A percentile compares a stretch with the other conserved stretches of the same genome.
Conservation (phyloP, 2,797 vertebrate genomes). For the Catamblyrhynchus diadema region DNA sequence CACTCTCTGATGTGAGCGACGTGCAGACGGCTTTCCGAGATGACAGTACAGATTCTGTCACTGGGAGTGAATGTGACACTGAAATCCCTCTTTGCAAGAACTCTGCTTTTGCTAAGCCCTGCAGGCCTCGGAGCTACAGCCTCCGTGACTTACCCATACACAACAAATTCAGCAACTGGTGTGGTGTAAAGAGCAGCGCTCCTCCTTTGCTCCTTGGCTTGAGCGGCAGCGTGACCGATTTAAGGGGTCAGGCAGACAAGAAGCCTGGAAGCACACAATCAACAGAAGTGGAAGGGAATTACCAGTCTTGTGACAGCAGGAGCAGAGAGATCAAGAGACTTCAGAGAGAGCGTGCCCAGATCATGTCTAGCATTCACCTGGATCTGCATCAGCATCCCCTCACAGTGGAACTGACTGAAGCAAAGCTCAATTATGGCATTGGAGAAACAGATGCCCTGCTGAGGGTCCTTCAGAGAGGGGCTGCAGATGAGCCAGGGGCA, state of each 20-base stretch:
- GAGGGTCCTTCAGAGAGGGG: conserved; percentile 81
- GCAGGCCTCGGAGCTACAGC: conserved; percentile 34
- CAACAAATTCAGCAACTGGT: conserved; percentile 93
- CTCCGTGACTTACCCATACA: conserved; percentile 82
- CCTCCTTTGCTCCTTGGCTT: not conserved
- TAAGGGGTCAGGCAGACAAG: conserved; percentile 7
- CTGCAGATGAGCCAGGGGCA: conserved; percentile 57
- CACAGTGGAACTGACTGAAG: conserved; percentile 89
- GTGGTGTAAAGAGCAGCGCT: conserved; percentile 76
- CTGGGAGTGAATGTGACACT: conserved; percentile 84
- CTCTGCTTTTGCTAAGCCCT: conserved; percentile 22
- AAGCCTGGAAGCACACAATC: not conserved
- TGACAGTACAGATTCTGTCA: conserved; percentile 71
- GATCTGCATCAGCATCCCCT: conserved; percentile 80
- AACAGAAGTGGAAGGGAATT: not conserved
- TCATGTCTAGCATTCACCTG: conserved; percentile 85
- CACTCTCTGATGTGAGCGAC: conserved; percentile 26
- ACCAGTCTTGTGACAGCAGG: conserved; percentile 53
- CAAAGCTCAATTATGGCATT: conserved; percentile 87
- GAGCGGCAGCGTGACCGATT: not conserved
- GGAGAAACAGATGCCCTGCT: conserved; percentile 89
- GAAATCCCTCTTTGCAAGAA: conserved; percentile 80
- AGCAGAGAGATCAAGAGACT: conserved; percentile 80
- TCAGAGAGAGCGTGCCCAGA: conserved; percentile 80
- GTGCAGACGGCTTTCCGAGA: conserved; percentile 55